phyloP scores from a whole-genome alignment of 2,113 vertebrate species.

The Hyperoodon ampullatus region DNA sequence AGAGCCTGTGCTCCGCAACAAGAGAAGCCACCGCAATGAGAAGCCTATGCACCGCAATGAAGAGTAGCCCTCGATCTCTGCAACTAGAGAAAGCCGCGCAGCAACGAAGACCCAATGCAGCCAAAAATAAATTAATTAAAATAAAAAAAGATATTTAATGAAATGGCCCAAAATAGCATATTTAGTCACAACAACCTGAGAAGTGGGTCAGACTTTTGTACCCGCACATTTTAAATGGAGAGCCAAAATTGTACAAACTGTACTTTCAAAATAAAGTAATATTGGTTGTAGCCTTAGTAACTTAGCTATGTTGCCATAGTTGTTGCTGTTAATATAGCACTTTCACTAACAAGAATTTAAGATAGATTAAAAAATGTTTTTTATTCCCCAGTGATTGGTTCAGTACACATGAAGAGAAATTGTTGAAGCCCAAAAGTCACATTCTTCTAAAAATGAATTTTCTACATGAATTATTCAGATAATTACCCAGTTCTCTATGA shows the following conservation, averaged over 20 bases:
- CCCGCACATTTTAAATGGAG: not conserved
- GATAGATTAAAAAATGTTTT: not conserved
- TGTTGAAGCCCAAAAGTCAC: not conserved
- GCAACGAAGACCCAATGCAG: too few species aligned
- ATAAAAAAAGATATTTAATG: too few species aligned
- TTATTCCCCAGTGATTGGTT: not conserved
- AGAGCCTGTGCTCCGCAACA: too few species aligned
- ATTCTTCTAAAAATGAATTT: not conserved
- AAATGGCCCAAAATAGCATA: not conserved
- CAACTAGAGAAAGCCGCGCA: too few species aligned
- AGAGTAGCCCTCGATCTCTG: too few species aligned
- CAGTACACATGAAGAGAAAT: not conserved
- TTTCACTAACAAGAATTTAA: not conserved
- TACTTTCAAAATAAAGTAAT: conserved; percentile 4
- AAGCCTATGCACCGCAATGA: too few species aligned
- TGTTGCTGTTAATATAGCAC: not conserved
- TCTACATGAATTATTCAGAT: not conserved
- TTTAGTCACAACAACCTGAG: not conserved
- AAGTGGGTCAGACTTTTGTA: not conserved
- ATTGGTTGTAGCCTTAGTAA: not conserved
- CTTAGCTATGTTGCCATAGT: not conserved
- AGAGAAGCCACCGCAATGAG: too few species aligned
- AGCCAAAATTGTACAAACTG: not conserved
- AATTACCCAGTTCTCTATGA: not conserved
- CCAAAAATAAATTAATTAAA: too few species aligned